Percentiles rank a stretch among this genome's conserved stretches.
These are phyloP conservation scores for Esox masquinongy DNA, from an alignment of 2,797 vertebrate species.

Conservation along the genomic window DNA sequence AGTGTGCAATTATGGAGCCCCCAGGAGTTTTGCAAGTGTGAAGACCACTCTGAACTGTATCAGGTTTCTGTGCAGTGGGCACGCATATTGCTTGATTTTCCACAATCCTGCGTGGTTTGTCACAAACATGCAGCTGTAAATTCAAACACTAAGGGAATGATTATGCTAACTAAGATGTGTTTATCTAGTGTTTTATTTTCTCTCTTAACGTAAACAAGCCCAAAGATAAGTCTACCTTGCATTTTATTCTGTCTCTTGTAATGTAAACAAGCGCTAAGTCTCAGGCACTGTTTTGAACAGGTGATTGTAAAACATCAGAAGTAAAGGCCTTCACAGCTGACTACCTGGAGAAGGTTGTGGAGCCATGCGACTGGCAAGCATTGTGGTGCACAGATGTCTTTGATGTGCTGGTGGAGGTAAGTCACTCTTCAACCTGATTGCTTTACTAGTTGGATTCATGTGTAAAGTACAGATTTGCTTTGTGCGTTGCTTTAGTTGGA, in stretches of 20 bases:
- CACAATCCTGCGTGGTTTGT: too few species aligned
- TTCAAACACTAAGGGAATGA: too few species aligned
- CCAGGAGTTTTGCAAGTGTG: too few species aligned
- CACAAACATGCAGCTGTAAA: too few species aligned
- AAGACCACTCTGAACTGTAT: too few species aligned
- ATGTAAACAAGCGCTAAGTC: background rate
- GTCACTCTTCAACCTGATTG: constrained; percentile 16
- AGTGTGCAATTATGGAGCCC: too few species aligned
- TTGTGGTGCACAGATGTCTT: constrained; percentile 89
- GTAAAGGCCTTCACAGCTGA: constrained; percentile 86
- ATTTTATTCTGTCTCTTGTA: too few species aligned
- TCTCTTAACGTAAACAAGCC: background rate
- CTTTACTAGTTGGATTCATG: background rate
- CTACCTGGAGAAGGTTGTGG: constrained; percentile 91
- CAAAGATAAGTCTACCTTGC: too few species aligned
- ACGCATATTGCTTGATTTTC: too few species aligned
- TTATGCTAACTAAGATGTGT: too few species aligned
- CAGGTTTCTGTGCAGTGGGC: too few species aligned
- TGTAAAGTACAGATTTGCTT: background rate
- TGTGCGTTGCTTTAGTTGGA: background rate
- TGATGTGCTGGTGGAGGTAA: constrained; percentile 89
- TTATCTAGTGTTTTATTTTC: too few species aligned
- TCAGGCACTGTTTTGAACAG: constrained; percentile 61
- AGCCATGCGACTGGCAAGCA: constrained; percentile 89
- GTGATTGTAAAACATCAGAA: constrained; percentile 94